phyloP scores from a whole-genome alignment of 2,888 invertebrate species.

The Synanthedon andrenaeformis region DNA sequence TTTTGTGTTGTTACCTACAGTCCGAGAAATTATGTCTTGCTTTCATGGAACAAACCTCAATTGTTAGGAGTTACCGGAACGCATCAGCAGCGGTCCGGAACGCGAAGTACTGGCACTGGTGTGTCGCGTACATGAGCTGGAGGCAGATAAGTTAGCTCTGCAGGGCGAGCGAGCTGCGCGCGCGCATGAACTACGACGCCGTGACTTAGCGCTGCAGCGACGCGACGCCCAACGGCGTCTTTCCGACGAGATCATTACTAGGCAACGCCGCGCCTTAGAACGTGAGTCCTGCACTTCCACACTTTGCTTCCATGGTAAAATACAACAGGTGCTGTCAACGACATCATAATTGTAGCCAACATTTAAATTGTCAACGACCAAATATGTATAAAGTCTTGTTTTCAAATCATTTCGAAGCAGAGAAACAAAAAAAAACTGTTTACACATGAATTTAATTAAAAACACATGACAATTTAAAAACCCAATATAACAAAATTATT shows the following conservation, averaged over 20 bases:
- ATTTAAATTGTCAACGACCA: too few species aligned
- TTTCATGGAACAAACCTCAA: too few species aligned
- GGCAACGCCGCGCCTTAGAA: constrained; percentile 87
- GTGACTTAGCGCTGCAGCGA: constrained; percentile 85
- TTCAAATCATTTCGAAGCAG: too few species aligned
- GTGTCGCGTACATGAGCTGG: constrained; percentile 92
- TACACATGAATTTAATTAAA: too few species aligned
- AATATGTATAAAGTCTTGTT: too few species aligned
- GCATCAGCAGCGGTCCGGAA: constrained; percentile 89
- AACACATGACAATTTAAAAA: too few species aligned
- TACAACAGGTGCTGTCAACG: neutral
- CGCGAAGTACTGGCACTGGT: constrained; percentile 88
- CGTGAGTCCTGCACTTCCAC: constrained; percentile 53
- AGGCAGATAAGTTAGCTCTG: constrained; percentile 93
- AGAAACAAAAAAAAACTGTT: too few species aligned
- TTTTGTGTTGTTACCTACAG: too few species aligned
- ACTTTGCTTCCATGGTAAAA: neutral
- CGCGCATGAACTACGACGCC: constrained; percentile 86
- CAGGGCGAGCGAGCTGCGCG: constrained; percentile 88
- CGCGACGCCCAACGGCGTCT: constrained; percentile 87
- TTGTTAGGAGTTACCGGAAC: constrained; percentile 81
- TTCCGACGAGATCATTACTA: constrained; percentile 91
- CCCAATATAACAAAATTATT: too few species aligned
- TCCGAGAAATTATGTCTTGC: too few species aligned
- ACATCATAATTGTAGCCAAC: too few species aligned